phyloP scores from a whole-genome alignment of 2,113 vertebrate species.

The Bambusicola thoracicus region DNA sequence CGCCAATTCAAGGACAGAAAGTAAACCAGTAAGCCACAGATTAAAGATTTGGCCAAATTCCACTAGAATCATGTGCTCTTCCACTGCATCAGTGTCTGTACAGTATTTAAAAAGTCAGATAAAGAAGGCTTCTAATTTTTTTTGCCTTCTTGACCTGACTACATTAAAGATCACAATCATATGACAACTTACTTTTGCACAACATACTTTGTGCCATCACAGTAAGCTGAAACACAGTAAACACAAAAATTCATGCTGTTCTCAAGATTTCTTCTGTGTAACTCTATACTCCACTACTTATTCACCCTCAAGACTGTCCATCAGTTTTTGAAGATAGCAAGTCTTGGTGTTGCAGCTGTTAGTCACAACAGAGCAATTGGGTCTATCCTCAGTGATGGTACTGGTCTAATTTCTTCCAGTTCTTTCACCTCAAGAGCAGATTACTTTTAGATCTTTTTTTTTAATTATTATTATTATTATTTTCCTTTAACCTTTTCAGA shows the following conservation, averaged over 20 bases:
- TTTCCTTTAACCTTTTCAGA: conserved; percentile 24
- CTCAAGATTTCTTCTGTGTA: background rate
- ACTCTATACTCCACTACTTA: background rate
- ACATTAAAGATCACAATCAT: background rate
- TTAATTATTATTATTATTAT: background rate
- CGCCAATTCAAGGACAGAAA: conserved; percentile 8
- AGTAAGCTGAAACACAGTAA: background rate
- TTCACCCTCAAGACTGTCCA: background rate
- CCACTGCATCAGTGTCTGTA: background rate
- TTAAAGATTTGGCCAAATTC: conserved; percentile 38
- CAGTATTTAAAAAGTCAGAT: background rate
- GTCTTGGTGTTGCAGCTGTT: background rate
- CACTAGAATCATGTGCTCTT: background rate
- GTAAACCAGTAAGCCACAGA: conserved; percentile 3
- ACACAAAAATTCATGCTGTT: background rate
- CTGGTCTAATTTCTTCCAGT: background rate
- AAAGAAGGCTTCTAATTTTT: background rate
- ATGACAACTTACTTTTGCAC: background rate
- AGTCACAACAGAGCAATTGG: background rate
- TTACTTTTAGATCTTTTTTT: conserved; percentile 9
- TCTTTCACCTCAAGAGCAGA: conserved; percentile 13
- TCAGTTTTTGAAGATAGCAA: background rate
- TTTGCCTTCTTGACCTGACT: background rate
- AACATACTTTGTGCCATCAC: background rate
- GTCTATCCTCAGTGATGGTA: background rate